These are phyloP conservation scores for Melipona bicolor DNA, from an alignment of 2,888 invertebrate species.

Conservation along the genomic window DNA sequence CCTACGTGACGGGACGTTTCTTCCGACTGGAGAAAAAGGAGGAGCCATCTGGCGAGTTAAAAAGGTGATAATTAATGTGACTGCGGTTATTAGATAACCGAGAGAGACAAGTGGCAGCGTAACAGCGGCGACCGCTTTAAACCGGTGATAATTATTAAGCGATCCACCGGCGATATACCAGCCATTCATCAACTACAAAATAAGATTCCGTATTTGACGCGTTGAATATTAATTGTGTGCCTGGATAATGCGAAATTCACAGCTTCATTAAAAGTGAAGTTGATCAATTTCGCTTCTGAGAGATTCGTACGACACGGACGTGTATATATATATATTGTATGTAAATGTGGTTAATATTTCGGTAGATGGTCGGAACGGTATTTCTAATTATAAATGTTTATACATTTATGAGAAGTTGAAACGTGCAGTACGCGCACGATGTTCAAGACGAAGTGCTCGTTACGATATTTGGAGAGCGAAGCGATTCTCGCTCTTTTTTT, in stretches of 20 bases:
- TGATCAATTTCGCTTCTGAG: too few relatives aligned
- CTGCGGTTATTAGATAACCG: background rate
- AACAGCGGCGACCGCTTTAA: background rate
- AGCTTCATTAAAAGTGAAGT: too few relatives aligned
- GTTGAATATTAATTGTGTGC: too few relatives aligned
- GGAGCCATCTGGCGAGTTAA: background rate
- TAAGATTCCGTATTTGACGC: too few relatives aligned
- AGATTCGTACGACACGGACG: too few relatives aligned
- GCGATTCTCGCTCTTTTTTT: background rate
- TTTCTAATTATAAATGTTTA: background rate
- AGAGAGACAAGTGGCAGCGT: background rate
- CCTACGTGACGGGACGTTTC: conserved; percentile 6
- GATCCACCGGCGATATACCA: too few relatives aligned
- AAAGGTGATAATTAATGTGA: background rate
- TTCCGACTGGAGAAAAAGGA: background rate
- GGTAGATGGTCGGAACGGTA: background rate
- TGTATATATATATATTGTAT: too few relatives aligned
- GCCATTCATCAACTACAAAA: too few relatives aligned
- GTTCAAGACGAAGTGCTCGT: background rate
- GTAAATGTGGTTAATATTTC: too few relatives aligned
- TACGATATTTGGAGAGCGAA: background rate
- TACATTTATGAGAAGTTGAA: background rate
- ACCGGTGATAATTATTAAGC: background rate
- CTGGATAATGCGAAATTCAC: too few relatives aligned
- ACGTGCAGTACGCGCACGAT: background rate